Evolutionary conservation across 1,140 invertebrate genomes (phyloP).

Genomic region (Lepidurus packardi): DNA sequence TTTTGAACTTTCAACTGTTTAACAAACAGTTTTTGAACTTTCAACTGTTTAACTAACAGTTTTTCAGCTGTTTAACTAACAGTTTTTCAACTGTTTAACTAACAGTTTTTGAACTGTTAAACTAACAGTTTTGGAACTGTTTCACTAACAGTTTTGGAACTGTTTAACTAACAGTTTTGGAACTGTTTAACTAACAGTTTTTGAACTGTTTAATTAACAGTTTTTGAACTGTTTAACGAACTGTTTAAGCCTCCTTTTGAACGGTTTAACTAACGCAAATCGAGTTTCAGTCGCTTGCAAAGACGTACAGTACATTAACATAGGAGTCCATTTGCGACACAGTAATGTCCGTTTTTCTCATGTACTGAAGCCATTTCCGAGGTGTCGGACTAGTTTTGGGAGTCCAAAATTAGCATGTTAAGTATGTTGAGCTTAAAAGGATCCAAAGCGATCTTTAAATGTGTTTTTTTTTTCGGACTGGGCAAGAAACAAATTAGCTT

Average conservation of each 20-base stretch:
- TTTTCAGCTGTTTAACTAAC: not conserved
- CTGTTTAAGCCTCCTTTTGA: no score
- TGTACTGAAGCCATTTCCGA: not conserved
- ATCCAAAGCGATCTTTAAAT: not conserved
- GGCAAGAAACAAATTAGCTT: no score
- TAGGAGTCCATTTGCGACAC: no score
- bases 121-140: not conserved
- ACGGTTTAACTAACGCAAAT: not conserved
- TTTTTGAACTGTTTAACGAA: not conserved
- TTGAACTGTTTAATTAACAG: not conserved
- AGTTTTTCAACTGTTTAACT: not conserved
- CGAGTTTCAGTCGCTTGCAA: not conserved
- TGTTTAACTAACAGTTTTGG: not conserved
- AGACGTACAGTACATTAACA: no score
- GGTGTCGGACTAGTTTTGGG: not conserved
- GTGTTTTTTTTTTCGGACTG: no score
- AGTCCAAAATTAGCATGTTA: not conserved
- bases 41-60: constrained; percentile 20
- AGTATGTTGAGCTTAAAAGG: not conserved
- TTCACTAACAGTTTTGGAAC: not conserved
- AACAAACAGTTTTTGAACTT: not conserved
- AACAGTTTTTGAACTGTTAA: not conserved
- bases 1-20: no score
- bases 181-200: not conserved
- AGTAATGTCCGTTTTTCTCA: no score